A percentile compares a stretch with the other conserved stretches of the same genome.
These are phyloP conservation scores for Polypedilum vanderplanki DNA, from an alignment of 1,140 invertebrate genomes.

Conservation along the genomic window DNA sequence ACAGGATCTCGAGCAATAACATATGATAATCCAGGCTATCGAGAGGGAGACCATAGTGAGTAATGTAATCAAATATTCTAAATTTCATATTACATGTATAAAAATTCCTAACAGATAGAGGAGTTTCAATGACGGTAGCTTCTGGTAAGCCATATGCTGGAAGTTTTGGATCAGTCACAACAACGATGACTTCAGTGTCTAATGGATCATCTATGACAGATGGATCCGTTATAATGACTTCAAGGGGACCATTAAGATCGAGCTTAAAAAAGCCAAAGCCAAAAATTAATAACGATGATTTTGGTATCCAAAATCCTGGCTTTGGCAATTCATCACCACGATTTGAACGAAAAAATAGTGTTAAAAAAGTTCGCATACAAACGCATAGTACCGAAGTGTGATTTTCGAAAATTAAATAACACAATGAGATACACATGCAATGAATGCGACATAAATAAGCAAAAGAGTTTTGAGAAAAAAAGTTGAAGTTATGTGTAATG, in stretches of 20 bases:
- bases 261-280: slow-evolving; percentile 73
- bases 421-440: not conserved
- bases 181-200: slow-evolving; percentile 61
- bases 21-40: slow-evolving; percentile 75
- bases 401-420: slow-evolving; percentile 32
- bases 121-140: slow-evolving; percentile 73
- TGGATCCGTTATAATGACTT: slow-evolving; percentile 46
- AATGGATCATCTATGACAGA: slow-evolving; percentile 50
- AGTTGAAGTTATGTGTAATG: too few relatives aligned
- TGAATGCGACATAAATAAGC: not conserved
- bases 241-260: slow-evolving; percentile 67
- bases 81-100: not conserved
- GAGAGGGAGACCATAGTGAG: slow-evolving; percentile 55
- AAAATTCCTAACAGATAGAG: slow-evolving; percentile 38
- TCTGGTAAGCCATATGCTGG: slow-evolving; percentile 72
- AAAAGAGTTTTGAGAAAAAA: too few relatives aligned
- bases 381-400: slow-evolving; percentile 80
- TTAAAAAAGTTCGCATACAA: slow-evolving; percentile 81
- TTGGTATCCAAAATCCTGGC: slow-evolving; percentile 77
- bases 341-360: slow-evolving; percentile 68
- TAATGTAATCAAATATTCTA: not conserved
- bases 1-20: slow-evolving; percentile 56
- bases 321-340: slow-evolving; percentile 65
- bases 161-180: slow-evolving; percentile 66
- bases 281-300: slow-evolving; percentile 46